Evolutionary conservation across 2,797 vertebrate species (phyloP).

Genomic region (Danio kyathit): DNA sequence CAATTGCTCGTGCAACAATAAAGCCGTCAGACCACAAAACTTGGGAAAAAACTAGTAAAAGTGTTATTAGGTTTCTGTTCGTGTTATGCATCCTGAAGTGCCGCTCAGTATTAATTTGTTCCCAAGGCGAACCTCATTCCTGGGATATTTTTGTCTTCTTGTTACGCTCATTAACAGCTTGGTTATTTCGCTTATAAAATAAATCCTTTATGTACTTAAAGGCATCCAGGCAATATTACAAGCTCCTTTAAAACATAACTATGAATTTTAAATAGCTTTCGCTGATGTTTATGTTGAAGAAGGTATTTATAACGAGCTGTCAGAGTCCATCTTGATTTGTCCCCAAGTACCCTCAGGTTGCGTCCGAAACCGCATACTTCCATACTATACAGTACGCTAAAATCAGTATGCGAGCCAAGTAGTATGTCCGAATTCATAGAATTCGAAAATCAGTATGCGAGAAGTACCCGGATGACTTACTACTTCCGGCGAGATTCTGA

Average conservation of each 20-base stretch:
- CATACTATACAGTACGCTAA: too few species aligned
- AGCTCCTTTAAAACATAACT: background rate
- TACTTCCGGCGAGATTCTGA: too few species aligned
- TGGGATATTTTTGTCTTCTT: constrained; percentile 11
- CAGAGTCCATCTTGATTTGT: background rate
- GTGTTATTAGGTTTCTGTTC: constrained; percentile 8
- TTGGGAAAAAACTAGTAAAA: constrained; percentile 23
- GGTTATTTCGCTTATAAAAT: constrained; percentile 27
- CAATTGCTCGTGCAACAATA: constrained; percentile 41
- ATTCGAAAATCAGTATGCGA: too few species aligned
- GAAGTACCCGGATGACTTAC: too few species aligned
- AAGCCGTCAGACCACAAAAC: constrained; percentile 11
- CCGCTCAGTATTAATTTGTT: constrained; percentile 22
- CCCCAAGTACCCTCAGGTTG: background rate
- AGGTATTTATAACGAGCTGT: constrained; percentile 21
- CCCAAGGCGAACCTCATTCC: background rate
- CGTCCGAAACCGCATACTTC: too few species aligned
- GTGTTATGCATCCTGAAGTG: background rate
- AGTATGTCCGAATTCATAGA: too few species aligned
- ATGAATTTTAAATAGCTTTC: constrained; percentile 9
- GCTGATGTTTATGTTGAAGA: constrained; percentile 11
- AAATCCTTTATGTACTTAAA: constrained; percentile 11
- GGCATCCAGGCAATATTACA: background rate
- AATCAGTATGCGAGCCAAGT: too few species aligned
- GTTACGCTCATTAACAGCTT: constrained; percentile 27